A percentile compares a stretch with the other conserved stretches of the same genome.
phyloP scores from a whole-genome alignment of 1,140 invertebrate species.

The Bilobella aurantiaca region DNA sequence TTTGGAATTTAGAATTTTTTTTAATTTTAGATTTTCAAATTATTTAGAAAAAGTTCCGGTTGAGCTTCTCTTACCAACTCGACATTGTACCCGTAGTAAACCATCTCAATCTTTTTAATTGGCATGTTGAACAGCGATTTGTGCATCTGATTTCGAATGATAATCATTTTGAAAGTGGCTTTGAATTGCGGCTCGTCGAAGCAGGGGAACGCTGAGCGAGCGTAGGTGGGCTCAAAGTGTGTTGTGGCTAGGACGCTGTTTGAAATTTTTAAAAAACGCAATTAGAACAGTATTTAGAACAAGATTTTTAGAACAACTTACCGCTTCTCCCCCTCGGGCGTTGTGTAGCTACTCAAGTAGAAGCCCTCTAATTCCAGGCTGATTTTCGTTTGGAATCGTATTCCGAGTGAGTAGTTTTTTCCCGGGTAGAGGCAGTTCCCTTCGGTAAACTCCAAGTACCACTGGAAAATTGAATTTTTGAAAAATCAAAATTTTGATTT shows the following conservation, averaged over 20 bases:
- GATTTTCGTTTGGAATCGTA: conserved; percentile 70
- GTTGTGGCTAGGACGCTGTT: conserved; percentile 80
- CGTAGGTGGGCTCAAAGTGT: conserved; percentile 89
- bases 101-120: conserved; percentile 59
- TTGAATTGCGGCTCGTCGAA: conserved; percentile 94
- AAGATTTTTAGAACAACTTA: conserved; percentile 44
- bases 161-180: conserved; percentile 79
- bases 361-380: conserved; percentile 76
- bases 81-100: conserved; percentile 75
- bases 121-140: conserved; percentile 83
- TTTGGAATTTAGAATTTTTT: background rate
- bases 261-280: background rate
- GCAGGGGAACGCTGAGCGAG: conserved; percentile 87
- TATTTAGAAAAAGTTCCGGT: background rate
- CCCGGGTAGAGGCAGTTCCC: conserved; percentile 47
- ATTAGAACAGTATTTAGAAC: background rate
- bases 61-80: conserved; percentile 53
- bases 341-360: conserved; percentile 78
- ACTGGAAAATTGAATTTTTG: conserved; percentile 23
- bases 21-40: conserved; percentile 12
- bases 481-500: background rate
- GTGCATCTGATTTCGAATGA: conserved; percentile 74
- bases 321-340: conserved; percentile 62
- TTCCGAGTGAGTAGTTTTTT: conserved; percentile 69
- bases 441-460: conserved; percentile 68